These are phyloP conservation scores for Melanotaenia duboulayi DNA, from an alignment of 2,113 vertebrate species.

Conservation along the genomic window DNA sequence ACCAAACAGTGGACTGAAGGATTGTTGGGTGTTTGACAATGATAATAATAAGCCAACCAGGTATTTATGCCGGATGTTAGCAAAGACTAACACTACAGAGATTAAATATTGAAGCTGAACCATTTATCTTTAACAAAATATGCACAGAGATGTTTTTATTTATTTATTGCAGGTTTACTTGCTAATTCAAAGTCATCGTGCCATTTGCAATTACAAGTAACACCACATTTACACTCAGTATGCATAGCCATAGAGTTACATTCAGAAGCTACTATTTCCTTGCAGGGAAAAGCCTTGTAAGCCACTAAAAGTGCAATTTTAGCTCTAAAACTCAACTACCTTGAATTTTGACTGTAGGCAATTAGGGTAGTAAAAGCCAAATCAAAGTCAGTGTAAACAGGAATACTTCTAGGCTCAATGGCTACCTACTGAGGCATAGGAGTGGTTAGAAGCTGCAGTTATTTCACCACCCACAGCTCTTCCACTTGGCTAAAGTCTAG, in stretches of 20 bases:
- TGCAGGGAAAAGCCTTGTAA: neutral
- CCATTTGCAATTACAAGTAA: neutral
- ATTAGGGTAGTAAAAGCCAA: constrained; percentile 17
- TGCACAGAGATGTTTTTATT: too few relatives aligned
- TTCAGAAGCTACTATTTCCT: neutral
- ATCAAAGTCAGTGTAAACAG: neutral
- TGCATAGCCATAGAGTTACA: neutral
- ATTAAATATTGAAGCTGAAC: too few relatives aligned
- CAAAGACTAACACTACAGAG: neutral
- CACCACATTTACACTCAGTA: neutral
- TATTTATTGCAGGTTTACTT: too few relatives aligned
- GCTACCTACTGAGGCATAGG: constrained; percentile 29
- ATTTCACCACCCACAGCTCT: constrained; percentile 46
- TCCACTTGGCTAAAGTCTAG: constrained; percentile 26
- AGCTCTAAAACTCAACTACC: too few relatives aligned
- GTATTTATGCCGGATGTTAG: neutral
- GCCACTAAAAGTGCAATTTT: too few relatives aligned
- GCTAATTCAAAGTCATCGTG: too few relatives aligned
- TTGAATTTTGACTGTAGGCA: neutral
- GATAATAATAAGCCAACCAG: neutral
- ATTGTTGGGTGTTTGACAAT: neutral
- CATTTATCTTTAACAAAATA: too few relatives aligned
- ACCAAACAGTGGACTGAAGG: neutral
- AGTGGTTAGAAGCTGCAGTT: constrained; percentile 45
- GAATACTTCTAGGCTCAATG: neutral